Evolutionary conservation across 2,797 vertebrate genomes (phyloP).

Genomic region (Pseudochromis fuscus): DNA sequence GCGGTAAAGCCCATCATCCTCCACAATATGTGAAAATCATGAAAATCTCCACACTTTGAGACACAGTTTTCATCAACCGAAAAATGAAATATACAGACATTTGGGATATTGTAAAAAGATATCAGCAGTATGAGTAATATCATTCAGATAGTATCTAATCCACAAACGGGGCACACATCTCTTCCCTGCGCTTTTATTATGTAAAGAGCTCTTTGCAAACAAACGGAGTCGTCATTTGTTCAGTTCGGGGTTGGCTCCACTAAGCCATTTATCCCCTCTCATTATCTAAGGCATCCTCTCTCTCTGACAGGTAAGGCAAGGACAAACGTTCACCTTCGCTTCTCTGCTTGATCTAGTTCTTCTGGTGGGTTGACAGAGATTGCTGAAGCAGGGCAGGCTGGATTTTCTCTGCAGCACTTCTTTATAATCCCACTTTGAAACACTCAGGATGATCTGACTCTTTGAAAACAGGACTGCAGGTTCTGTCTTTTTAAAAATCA

Average conservation of each 20-base stretch:
- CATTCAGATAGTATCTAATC: constrained; percentile 47
- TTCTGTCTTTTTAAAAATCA: constrained; percentile 4
- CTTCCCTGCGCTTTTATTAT: constrained; percentile 51
- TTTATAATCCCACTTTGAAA: constrained; percentile 64
- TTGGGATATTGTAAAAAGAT: constrained; percentile 16
- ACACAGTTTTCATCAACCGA: background rate
- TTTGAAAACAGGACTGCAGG: constrained; percentile 49
- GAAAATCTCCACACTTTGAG: constrained; percentile 1
- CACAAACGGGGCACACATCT: constrained; percentile 36
- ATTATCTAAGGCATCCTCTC: constrained; percentile 69
- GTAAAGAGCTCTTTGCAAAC: constrained; percentile 63
- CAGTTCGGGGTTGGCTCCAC: constrained; percentile 53
- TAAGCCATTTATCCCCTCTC: constrained; percentile 67
- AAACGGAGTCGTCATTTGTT: constrained; percentile 67
- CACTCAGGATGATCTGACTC: constrained; percentile 44
- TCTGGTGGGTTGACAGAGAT: constrained; percentile 55
- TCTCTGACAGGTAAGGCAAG: constrained; percentile 65
- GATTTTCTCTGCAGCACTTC: constrained; percentile 63
- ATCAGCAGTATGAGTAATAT: constrained; percentile 30
- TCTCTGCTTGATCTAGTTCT: constrained; percentile 61
- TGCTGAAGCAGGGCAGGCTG: constrained; percentile 62
- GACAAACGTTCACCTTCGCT: constrained; percentile 71
- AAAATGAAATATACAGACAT: constrained; percentile 9
- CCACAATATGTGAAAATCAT: constrained; percentile 4
- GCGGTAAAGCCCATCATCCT: background rate